Conservation (phyloP, 2,113 vertebrate genomes). For the Leptobrachium leishanense region DNA sequence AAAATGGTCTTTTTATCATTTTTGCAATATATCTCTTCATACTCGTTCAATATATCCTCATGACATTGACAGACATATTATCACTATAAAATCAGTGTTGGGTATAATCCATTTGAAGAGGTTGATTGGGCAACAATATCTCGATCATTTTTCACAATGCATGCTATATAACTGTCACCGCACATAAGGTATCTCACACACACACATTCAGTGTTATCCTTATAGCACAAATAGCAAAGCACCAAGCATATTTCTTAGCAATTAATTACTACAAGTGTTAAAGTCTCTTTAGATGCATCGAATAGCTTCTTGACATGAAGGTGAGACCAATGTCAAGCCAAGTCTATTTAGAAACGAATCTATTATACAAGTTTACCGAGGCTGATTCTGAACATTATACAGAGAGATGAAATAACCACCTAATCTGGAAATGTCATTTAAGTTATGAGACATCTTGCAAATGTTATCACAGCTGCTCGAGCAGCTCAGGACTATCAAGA, state of each 20-base stretch:
- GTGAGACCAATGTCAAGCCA: background rate
- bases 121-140: background rate
- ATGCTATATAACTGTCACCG: background rate
- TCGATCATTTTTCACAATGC: background rate
- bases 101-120: background rate
- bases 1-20: background rate
- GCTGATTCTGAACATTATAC: background rate
- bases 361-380: background rate
- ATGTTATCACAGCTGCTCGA: background rate
- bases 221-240: background rate
- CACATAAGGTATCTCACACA: background rate
- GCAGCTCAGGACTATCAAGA: background rate
- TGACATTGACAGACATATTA: background rate
- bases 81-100: background rate
- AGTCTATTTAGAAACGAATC: background rate
- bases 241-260: background rate
- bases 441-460: slow-evolving; percentile 2
- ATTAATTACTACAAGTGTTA: background rate
- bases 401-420: background rate
- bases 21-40: background rate
- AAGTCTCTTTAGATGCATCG: background rate
- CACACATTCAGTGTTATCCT: background rate
- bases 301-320: background rate
- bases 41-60: background rate
- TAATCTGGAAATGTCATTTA: slow-evolving; percentile 1